Base-by-base conservation (phyloP, 2,797 vertebrate species). In the Mallotus villosus region DNA sequence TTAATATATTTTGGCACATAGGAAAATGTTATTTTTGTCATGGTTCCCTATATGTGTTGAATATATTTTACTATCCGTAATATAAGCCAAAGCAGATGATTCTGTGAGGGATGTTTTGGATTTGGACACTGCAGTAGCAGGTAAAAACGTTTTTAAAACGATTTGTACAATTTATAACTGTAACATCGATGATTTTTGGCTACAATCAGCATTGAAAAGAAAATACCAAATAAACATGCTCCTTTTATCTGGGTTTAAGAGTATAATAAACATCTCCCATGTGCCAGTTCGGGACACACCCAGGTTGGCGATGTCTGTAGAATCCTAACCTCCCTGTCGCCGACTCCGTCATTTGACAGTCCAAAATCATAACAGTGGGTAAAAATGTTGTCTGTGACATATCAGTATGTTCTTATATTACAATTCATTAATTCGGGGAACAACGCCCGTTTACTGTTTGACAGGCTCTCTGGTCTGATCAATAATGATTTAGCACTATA, bases 261-360 rank as follows among this genome's bases (percentile, higher is more conserved):
- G 68, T 59, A 74, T 67, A 80, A 88, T 81, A 88, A 92, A 88
- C 88, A 85, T 88, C 84, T 85, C 82, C 90, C 89, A 88, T 91
- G 91, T 92, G 91, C 91, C 90, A 88, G 88, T 77, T 85, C 85
- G 93, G 90, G 93, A 94, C 93, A 94, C 93, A 94, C 93, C 93
- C 93, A 92, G 88, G 88, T 88, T 91, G 91, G 77, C 88, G 84
- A 86, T 91, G 91, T 92, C 92, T 91, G 87, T 87, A 82, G 87
- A 88, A 83, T 91, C 85, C 87, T 85, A 87, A 90, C 79, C 89
- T 90, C 86, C 84, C 87, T 82, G 84, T 84, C 84, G 59, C 72
- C 46, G 27, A 25, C 59, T 57, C 66, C 71, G 61, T 61, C 37
- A 53, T 67, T 49, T 67, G 64, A 24, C 68, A 65, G 78, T 55